Base-by-base conservation (phyloP, 2,888 invertebrate species). In the Sminthurides aquaticus region DNA sequence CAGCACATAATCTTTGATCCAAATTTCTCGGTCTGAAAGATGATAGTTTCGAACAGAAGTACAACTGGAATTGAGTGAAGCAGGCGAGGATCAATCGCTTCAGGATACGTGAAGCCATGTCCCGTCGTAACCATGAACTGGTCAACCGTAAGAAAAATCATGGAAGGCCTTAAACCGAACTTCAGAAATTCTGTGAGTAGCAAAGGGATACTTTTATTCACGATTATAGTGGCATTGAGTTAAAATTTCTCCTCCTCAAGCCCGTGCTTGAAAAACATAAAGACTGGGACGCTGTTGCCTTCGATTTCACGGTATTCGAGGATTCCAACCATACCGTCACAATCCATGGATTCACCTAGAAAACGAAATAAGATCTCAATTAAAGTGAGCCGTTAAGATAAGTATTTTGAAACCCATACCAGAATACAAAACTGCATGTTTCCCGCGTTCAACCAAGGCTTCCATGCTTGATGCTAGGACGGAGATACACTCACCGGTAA, bases 211-310 rank as follows among this genome's bases (percentile, higher is more conserved):
- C 18, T 52, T 57, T 56, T 55, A 62, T 62, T 62, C 49, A 63
- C 57, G 49, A 26, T 20, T 27, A 57, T 27, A 54, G 48, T 26
- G n/a, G n/a, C 8, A 49, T 25, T 20, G 18, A 27, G 25, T 76
- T 91, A 94, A 82, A 90, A 91, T 82, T 98, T 97, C 82, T 97
- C 96, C 80, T 94, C 95, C 65, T 88, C 86, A 69, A 97, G 85
- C 70, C 95, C 97, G 76, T 96, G 95, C 81, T 95, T 96, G 82
- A 93, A 93, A 82, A 94, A 93, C 89, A 95, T 91, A 79, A 97
- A 83, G 75, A 93, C 87, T 60, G 97, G 96, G 60, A 88, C 84
- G 73, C 87, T 87, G 2, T 85, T 83, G 60, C 90, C 91, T 75
- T 91, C 85, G 67, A 91, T 86, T 69, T 94, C 94, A 78, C 93